Base-by-base conservation (phyloP, 30 jellyfish, hydroid and myxozoan species). In the Aurelia sp. region DNA sequence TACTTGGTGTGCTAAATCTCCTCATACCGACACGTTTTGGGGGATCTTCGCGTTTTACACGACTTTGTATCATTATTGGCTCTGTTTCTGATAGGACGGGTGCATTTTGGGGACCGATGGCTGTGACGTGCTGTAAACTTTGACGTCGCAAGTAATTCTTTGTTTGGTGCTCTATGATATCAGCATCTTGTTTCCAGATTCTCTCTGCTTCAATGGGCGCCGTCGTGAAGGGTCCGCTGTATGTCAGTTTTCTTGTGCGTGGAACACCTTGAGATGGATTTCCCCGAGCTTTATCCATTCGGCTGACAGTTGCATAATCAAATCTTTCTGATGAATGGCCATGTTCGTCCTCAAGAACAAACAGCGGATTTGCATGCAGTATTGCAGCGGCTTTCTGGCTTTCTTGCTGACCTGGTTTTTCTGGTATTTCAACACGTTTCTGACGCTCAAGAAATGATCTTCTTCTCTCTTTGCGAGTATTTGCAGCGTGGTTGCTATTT, bases 1-100 rank as follows among this genome's bases (percentile, higher is more conserved):
- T 84, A 77, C 92, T 83, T 4, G 92, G 92, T 48, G 92, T 83
- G 65, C 93, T 84, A 57, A 84, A 84, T 11, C 93, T 52, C 3
- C 93, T 76, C 82, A 84, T 84, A 8, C 93, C 88, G 5, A 78
- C 59, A 35, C 93, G 93, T 53, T 73, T 84, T 21, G 67, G 63
- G 19, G 53, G 70, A 15, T 70, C 86, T 15, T 83, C 92, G 24
- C 86, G 80, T 41, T 71, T 70, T 13, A 63, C 84, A 8, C 85
- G 65, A 27, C 24, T 52, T 74, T 69, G 86, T 2, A 79, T 63
- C 72, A 68, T 53, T 20, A 79, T 21, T 24, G 80, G 89, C 57
- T 79, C 89, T 41, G 71, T 35, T 16, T 79, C 89, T 1, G 51
- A 18, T 0, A 31, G 60, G 12, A 20, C 58, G 24, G 27, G 38